phyloP scores from a whole-genome alignment of 1,140 invertebrate species.

The Venustaconcha ellipsiformis region DNA sequence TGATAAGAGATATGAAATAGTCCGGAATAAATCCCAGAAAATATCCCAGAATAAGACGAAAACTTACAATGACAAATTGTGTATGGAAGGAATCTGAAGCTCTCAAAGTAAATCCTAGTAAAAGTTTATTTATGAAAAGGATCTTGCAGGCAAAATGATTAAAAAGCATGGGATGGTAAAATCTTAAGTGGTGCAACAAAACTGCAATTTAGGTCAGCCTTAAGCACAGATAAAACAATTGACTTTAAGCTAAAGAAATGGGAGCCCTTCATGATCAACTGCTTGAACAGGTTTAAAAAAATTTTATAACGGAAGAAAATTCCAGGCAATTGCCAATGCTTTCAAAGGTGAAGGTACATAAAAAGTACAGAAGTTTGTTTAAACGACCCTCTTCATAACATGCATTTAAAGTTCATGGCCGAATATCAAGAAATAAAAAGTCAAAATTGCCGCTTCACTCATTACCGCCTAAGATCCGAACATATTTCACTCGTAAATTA shows the following conservation, averaged over 20 bases:
- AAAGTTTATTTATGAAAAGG: background rate
- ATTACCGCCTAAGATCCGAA: background rate
- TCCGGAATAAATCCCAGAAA: background rate
- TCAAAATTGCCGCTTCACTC: background rate
- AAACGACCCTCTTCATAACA: background rate
- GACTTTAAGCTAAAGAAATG: background rate
- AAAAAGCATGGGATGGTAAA: background rate
- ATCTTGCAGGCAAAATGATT: background rate
- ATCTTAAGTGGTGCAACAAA: background rate
- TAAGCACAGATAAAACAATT: background rate
- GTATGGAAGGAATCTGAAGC: background rate
- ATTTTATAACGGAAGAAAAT: background rate
- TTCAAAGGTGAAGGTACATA: background rate
- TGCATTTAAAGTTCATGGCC: background rate
- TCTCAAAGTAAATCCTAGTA: background rate
- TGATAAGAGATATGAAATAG: background rate
- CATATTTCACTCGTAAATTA: background rate
- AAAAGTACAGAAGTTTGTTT: background rate
- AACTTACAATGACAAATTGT: background rate
- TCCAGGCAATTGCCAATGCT: background rate
- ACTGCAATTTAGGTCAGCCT: background rate
- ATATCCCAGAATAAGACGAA: background rate
- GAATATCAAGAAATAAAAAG: background rate
- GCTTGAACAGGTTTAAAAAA: background rate
- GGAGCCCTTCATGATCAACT: background rate